Conservation (phyloP, 2,113 vertebrate genomes). For the Actenoides lindsayi region DNA sequence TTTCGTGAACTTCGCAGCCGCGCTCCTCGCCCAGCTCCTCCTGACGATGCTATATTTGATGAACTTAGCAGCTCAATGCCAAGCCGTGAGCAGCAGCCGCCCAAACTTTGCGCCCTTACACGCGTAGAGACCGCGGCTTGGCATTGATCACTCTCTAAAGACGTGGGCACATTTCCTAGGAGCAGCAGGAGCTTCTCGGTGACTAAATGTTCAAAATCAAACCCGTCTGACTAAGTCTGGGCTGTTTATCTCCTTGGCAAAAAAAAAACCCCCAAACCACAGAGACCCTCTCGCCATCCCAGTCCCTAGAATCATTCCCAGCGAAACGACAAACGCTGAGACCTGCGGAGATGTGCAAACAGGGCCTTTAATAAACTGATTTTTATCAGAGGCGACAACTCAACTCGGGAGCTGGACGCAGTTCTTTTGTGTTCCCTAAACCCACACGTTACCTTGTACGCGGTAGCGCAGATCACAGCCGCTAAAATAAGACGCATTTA, state of each 20-base stretch:
- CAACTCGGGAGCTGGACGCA: not conserved
- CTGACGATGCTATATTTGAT: no score
- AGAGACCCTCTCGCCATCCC: not conserved
- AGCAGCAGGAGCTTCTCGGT: not conserved
- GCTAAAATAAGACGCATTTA: fast-evolving
- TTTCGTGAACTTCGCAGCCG: not conserved
- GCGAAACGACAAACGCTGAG: not conserved
- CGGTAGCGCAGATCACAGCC: not conserved
- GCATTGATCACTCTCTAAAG: not conserved
- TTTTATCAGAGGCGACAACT: not conserved
- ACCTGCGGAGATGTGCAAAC: not conserved
- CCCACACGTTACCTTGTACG: not conserved
- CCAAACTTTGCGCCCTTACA: not conserved
- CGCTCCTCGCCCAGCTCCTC: not conserved
- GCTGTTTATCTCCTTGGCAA: fast-evolving
- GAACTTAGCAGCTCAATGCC: not conserved
- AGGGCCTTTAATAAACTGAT: not conserved
- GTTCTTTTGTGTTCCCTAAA: not conserved
- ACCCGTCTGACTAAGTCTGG: fast-evolving
- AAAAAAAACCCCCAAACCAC: not conserved
- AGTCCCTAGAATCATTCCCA: fast-evolving
- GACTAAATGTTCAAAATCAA: not conserved
- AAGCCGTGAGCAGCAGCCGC: not conserved
- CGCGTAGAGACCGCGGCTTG: not conserved
- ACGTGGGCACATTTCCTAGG: not conserved